A percentile compares a stretch with the other conserved stretches of the same genome.
Evolutionary conservation across 1,140 invertebrate genomes (phyloP).

Genomic region (Leptinotarsa defecta): DNA sequence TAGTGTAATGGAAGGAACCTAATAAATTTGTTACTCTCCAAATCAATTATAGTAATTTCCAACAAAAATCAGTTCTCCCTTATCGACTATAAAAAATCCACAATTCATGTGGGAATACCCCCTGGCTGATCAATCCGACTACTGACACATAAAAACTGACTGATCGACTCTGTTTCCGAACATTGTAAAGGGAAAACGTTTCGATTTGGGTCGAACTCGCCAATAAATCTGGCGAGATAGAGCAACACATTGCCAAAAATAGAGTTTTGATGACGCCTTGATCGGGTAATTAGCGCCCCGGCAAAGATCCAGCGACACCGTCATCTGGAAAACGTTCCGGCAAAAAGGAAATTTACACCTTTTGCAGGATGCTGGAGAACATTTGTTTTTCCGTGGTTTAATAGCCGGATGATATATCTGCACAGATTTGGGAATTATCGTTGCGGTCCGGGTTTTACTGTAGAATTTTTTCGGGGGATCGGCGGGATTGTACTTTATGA

Average conservation of each 20-base stretch:
- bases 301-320: not conserved
- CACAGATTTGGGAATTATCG: not conserved
- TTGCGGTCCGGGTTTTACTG: not conserved
- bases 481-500: not conserved
- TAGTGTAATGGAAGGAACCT: no score
- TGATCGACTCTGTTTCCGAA: no score
- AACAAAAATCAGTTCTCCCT: no score
- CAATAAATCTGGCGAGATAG: not conserved
- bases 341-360: not conserved
- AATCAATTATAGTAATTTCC: no score
- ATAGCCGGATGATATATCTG: not conserved
- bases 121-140: no score
- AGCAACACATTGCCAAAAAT: conserved; percentile 8
- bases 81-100: no score
- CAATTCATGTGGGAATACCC: no score
- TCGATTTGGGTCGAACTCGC: not conserved
- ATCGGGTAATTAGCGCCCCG: not conserved
- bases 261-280: not conserved
- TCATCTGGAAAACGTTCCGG: not conserved
- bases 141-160: no score
- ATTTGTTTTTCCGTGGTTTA: not conserved
- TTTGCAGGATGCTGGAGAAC: not conserved
- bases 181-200: no score
- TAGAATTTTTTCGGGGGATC: not conserved
- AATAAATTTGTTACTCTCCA: no score